Evolutionary conservation across 2,797 vertebrate genomes (phyloP), one percentile per base, ranked within the genome.

Genomic region (Enteromius paludinosus): DNA sequence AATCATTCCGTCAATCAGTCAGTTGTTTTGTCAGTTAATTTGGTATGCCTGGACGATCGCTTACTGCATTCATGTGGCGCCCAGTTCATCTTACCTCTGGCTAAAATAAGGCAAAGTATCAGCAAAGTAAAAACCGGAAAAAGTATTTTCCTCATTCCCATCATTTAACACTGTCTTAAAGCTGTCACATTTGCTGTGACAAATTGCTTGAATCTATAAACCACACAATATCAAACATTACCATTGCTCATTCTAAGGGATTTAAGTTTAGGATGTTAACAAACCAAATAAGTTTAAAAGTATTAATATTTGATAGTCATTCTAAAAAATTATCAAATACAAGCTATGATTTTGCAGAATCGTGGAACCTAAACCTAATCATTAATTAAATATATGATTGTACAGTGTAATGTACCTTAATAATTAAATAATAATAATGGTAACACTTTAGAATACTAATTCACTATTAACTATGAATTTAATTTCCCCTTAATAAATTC

Each of bases 21-120:
- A 6, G 23, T 76, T 76, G 71, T 75, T 76, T 69, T 76, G 61
- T 59, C 72, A 82, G 62, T 69, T 77, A 11, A 77, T 77, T 82
- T 69, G 12, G 33, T 25, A 69, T 3, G 72, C 71, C 25, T 76
- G 62, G 75, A 69, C 18, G 33, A 76, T 12, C 52, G n/a, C 33
- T 52, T 81, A 54, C 33, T 35, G 81, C 25, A 41, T 79, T 35
- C 4, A 3, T 45, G 49, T 23, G 30, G 10, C 11, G 47, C 54
- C 61, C 45, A 56, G 72, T 56, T 83, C 64, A 11, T 76, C 38
- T 65, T 81, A 59, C 66, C 70, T 49, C 71, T 23, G 47, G 47
- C 41, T 41, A 66, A 66, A 56, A 74, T 82, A 20, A 82, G 61
- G 15, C 45, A 74, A 77, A 69, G 25, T 23, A 77, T 65, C 45